Base-by-base conservation (phyloP, 2,113 vertebrate genomes). In the Scalopus aquaticus region DNA sequence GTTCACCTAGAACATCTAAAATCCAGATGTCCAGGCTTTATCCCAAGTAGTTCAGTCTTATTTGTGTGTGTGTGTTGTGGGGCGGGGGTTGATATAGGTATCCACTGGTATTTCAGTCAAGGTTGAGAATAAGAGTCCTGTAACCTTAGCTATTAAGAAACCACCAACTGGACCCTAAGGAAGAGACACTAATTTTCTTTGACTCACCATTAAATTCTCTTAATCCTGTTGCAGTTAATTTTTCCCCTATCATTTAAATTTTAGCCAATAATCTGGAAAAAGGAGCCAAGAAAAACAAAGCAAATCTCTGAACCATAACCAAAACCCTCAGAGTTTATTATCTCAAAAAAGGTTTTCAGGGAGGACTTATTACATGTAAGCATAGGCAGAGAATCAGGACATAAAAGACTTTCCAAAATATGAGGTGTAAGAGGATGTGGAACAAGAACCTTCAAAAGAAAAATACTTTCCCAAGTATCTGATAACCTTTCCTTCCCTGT, bases 291-390 rank as follows among this genome's bases (percentile, higher is more conserved):
- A 51, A 19, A 6, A 86, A 30, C 24, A 28, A 83, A 84, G 77
- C 10, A n/a, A 90, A 42, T 28, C 28, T 46, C 10, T 39, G 62
- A 58, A 46, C 20, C 5, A 15, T 9, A 65, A 12, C 39, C 6
- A 11, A 37, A 35, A 16, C 5, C 72, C 1, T 16, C 20, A 5
- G 78, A 4, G 2, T 9, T 39, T n/a, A n/a, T 13, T 16, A 0
- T 64, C 7, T 60, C 32, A 39, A 69, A 32, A 0, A 9, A 4
- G 13, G 13, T 26, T 58, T 56, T 56, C 35, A 1, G 5, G 42
- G 35, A 84, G 54, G 72, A 32, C 37, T 42, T 22, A n/a, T 20
- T 10, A 0, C 0, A 2, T 5, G 32, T 9, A 5, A 4, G 13
- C 13, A 37, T 12, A 35, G 28, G 24, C 11, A 49, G n/a, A 65